Base-by-base conservation (phyloP, 2,888 invertebrate genomes). In the Sinopyrophorus schimmeli region DNA sequence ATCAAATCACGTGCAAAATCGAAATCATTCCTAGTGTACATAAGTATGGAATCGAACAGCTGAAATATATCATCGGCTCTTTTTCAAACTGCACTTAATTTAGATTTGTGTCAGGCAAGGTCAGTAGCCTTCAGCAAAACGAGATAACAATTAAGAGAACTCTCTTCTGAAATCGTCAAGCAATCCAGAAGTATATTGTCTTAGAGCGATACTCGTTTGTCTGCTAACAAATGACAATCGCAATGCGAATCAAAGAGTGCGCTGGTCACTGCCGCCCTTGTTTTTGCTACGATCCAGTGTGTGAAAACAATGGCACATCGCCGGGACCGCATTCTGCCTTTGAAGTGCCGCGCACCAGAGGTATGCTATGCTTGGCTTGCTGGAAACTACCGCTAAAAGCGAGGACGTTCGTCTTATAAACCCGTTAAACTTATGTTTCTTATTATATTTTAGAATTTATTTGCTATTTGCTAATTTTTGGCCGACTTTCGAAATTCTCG, bases 271-370 rank as follows among this genome's bases (percentile, higher is more conserved):
- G 70, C 69, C 70, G 71, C 69, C 67, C 69, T 68, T 64, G 70
- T 70, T 71, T 71, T 71, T 69, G 69, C 66, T 55, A 59, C 66
- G 66, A 66, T 67, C 65, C 69, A 63, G 71, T 71, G 73, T 72
- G 73, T 72, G 72, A 73, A 73, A 73, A 73, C 73, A 73, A 73
- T 72, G 71, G 73, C 72, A 72, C 69, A 70, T 72, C 71, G 70
- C 60, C 49, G 64, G 60, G 68, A 69, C 71, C 66, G 66, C 72
- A 72, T 72, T 73, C 73, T 72, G 59, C 43, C 71, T 72, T 72
- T 72, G 71, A 67, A 62, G 64, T 62, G 64, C 64, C 67, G 46
- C 35, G 66, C 59, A 62, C 60, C 55, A 57, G 57, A 63, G 66
- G 68, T 64, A 68, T 69, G 65, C 66, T 57, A 53, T 60, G 55